Base-by-base conservation (phyloP, 2,888 invertebrate genomes). In the Pristionchus fissidentatus region DNA sequence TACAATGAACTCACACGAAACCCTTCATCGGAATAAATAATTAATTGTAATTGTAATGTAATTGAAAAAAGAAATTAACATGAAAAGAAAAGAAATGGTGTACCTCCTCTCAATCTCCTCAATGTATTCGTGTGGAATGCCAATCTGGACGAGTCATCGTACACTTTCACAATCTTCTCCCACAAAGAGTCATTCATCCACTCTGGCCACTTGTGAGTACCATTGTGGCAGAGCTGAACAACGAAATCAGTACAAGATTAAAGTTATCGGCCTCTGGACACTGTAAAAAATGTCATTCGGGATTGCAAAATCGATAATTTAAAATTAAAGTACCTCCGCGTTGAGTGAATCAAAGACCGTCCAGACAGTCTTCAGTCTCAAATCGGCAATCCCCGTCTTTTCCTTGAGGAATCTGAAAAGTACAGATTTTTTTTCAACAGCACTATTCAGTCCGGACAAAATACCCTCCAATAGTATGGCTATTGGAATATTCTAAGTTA, bases 151-250 rank as follows among this genome's bases (percentile, higher is more conserved):
- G 86, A 75, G 38, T 88, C 55, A 84, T 91, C 87, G 86, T 92
- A 90, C 26, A 92, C 78, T 1, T 81, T 55, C 55, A 83, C 84
- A 15, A 92, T 83, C 38, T 85, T 57, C 1, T 84, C 83, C 83
- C 87, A 88, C 7, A 90, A 83, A 8, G 84, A 85, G n/a, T 84
- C 85, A 81, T 89, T 92, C 32, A 92, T 87, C 91, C 92, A 92
- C 1, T 29, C 43, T 0, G 92, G 92, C 86, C 89, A 86, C 7
- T 83, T 84, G 78, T 90, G 88, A 10, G 86, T 85, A 0, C 88
- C 86, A 62, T 87, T 88, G 84, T 91, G 88, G 38, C 84, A 84
- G 46, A 73, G 86, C 88, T 90, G 49, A 75, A 85, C 13, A 81
- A 62, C 1, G 32, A 19, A 62, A 26, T 29, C 41, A n/a, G 26